Evolutionary conservation across 2,797 vertebrate genomes (phyloP).

Genomic region (Myotis myotis): DNA sequence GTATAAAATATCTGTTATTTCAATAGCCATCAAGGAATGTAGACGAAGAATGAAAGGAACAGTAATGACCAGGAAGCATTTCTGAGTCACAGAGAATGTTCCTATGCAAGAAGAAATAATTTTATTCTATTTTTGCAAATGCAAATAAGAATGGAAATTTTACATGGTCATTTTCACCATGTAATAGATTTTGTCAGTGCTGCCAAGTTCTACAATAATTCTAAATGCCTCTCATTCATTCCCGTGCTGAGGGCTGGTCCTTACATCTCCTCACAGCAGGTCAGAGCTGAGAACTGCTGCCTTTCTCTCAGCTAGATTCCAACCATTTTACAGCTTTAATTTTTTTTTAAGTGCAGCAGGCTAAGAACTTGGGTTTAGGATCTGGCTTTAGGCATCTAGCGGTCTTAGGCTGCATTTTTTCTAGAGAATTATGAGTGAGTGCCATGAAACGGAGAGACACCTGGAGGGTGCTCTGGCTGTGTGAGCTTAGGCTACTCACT

Average conservation of each 20-base stretch:
- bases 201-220: conserved; percentile 34
- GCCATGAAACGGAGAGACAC: not conserved
- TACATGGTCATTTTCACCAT: not conserved
- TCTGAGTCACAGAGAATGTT: not conserved
- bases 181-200: not conserved
- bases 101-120: not conserved
- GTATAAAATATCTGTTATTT: not conserved
- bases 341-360: not conserved
- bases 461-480: not conserved
- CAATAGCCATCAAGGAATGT: not conserved
- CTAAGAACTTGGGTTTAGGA: not conserved
- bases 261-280: not conserved
- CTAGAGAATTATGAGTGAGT: not conserved
- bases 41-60: not conserved
- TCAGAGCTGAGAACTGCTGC: not conserved
- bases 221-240: conserved; percentile 30
- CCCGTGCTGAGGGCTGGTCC: not conserved
- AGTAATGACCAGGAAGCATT: not conserved
- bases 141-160: conserved; percentile 57
- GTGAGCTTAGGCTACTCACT: not conserved
- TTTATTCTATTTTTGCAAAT: conserved; percentile 30
- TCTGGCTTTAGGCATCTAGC: not conserved
- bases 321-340: not conserved
- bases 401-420: not conserved
- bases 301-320: not conserved